Conservation (phyloP, 2,888 invertebrate species). For the Spilosoma lubricipeda region DNA sequence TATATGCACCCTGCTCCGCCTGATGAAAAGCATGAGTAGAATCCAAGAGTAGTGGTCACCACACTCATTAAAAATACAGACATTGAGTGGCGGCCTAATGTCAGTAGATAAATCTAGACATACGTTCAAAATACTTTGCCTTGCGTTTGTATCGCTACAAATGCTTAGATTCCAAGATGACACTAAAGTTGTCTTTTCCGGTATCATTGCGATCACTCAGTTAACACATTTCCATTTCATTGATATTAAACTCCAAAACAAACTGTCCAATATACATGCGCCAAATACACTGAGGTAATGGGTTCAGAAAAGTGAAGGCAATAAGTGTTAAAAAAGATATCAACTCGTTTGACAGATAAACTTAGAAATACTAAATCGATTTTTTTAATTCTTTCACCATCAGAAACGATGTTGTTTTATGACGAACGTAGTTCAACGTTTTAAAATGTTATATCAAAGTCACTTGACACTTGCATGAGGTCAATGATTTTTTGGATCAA, state of each 20-base stretch:
- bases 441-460: background rate
- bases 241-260: background rate
- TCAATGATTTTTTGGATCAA: constrained; percentile 7
- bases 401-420: background rate
- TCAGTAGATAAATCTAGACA: background rate
- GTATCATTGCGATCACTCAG: background rate
- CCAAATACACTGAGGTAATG: background rate
- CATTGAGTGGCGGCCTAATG: background rate
- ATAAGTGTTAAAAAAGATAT: background rate
- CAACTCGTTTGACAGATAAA: background rate
- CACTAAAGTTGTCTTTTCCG: background rate
- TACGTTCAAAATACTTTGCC: background rate
- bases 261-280: background rate
- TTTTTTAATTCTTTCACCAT: background rate
- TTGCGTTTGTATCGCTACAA: background rate
- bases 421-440: background rate
- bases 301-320: too few relatives aligned
- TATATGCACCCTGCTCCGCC: too few relatives aligned
- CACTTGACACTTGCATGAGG: background rate
- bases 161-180: background rate
- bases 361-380: background rate
- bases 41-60: too few relatives aligned
- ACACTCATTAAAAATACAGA: too few relatives aligned
- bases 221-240: background rate
- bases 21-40: too few relatives aligned